Percentiles rank a stretch among this genome's conserved stretches.
Conservation (phyloP, 2,888 invertebrate species). For the Salticus scenicus region DNA sequence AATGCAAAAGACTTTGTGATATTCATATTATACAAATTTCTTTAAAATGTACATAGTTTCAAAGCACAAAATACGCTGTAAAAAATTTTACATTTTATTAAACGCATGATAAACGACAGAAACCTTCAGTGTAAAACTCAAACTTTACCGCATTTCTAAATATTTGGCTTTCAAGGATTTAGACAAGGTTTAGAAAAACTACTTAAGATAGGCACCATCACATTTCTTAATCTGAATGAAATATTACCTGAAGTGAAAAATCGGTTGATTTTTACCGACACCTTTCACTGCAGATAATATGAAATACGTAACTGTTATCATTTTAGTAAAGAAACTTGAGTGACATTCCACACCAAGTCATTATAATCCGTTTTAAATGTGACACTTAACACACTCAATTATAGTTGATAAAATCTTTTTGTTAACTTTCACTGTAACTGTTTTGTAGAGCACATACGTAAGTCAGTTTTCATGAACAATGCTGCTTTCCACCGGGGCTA, state of each 20-base stretch:
- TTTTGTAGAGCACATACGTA: not conserved
- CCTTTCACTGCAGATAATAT: not conserved
- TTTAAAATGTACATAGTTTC: not conserved
- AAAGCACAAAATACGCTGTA: constrained; percentile 2
- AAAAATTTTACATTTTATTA: not conserved
- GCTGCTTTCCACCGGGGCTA: constrained; percentile 3
- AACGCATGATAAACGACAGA: not conserved
- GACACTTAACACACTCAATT: not conserved
- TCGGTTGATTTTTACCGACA: not conserved
- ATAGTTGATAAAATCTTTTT: not conserved
- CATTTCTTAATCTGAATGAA: constrained; percentile 26
- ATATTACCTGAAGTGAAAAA: not conserved
- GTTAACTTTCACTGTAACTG: no score
- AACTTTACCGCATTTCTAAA: constrained; percentile 2
- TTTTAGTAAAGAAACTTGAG: not conserved
- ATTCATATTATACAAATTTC: not conserved
- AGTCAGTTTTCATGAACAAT: not conserved
- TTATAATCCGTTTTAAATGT: not conserved
- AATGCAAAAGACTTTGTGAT: constrained; percentile 3
- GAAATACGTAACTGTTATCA: not conserved
- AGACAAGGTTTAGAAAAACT: constrained; percentile 26
- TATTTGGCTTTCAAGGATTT: constrained; percentile 20
- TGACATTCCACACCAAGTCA: not conserved
- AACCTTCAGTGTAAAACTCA: not conserved
- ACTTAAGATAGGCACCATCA: constrained; percentile 57